These are phyloP conservation scores for Cephalopholis sonnerati DNA, from an alignment of 2,113 vertebrate genomes.

Conservation along the genomic window DNA sequence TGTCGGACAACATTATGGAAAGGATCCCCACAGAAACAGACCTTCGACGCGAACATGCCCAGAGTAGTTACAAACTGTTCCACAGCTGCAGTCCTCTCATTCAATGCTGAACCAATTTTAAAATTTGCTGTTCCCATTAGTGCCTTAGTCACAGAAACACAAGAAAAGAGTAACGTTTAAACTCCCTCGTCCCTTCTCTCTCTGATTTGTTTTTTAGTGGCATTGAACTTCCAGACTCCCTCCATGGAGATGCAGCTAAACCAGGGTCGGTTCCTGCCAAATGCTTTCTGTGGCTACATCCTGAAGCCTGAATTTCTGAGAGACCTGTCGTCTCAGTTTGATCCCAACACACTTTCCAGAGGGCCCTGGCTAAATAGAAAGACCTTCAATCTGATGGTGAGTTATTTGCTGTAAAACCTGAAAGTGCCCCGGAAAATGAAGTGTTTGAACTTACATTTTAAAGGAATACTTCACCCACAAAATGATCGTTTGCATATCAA, in stretches of 20 bases:
- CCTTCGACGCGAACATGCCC: no score
- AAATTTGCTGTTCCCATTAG: no score
- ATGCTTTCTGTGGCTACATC: constrained; percentile 91
- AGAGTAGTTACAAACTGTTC: no score
- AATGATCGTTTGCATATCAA: no score
- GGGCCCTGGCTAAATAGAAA: constrained; percentile 88
- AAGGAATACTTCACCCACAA: no score
- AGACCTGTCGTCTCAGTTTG: constrained; percentile 87
- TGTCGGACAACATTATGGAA: no score
- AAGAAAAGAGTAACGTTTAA: not conserved
- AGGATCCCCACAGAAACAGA: no score
- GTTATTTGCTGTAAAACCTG: not conserved
- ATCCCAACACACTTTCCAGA: constrained; percentile 82
- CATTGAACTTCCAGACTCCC: constrained; percentile 96
- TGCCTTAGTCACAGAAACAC: no score
- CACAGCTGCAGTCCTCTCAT: no score
- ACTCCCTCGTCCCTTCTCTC: not conserved
- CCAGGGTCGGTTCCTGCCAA: constrained; percentile 92
- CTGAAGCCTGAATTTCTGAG: constrained; percentile 93
- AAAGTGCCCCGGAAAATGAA: not conserved
- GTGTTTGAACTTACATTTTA: not conserved
- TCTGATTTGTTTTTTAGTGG: constrained; percentile 84
- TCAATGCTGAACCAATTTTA: no score
- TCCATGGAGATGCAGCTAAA: constrained; percentile 94
- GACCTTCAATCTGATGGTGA: constrained; percentile 90